Evolutionary conservation across 1,140 invertebrate genomes (phyloP), one percentile per base, ranked within the genome.

Genomic region (Ceratina calcarata): DNA sequence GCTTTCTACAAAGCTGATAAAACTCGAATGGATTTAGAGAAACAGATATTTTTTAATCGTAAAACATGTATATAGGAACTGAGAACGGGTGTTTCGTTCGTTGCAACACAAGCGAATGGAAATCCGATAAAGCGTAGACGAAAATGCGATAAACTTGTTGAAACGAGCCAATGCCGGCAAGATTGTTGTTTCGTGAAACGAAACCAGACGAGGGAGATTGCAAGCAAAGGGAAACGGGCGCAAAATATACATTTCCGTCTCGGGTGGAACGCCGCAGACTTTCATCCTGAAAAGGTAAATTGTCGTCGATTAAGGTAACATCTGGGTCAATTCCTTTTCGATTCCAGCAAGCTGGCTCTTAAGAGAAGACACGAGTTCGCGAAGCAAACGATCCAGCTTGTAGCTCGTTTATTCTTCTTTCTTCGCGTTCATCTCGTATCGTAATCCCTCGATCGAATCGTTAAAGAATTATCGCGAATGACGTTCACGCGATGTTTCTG

Each of bases 141-240:
- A 77, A 58, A 70, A 76, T 71, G 60, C 81, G 67, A 81, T 53
- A 66, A 71, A 78, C 12, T 55, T 49, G 73, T 82, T 83, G 77
- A 82, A 83, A 67, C 74, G 68, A 64, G 32, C 32, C 45, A 72
- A 82, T 68, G 67, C 79, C 24, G 27, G 37, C 2, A 27, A 32
- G 62, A 71, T 78, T 62, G 71, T 79, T 83, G 74, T 84, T 84
- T 74, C 65, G 65, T 49, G 58, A 78, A 74, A 73, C 69, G 75
- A 78, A 65, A 73, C n/a, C 27, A 51, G 58, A 74, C 27, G 74
- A 37, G 61, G 68, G 53, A 67, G 24, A 79, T 62, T 61, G 37
- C 32, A 12, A 22, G 55, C 51, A 49, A 37, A 67, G 10, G 51
- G 32, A 57, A 67, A 67, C 61, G 51, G 20, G 15, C 15, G 80